These are phyloP conservation scores for Ferrisia virgata DNA, from an alignment of 2,888 invertebrate species.

Conservation along the genomic window DNA sequence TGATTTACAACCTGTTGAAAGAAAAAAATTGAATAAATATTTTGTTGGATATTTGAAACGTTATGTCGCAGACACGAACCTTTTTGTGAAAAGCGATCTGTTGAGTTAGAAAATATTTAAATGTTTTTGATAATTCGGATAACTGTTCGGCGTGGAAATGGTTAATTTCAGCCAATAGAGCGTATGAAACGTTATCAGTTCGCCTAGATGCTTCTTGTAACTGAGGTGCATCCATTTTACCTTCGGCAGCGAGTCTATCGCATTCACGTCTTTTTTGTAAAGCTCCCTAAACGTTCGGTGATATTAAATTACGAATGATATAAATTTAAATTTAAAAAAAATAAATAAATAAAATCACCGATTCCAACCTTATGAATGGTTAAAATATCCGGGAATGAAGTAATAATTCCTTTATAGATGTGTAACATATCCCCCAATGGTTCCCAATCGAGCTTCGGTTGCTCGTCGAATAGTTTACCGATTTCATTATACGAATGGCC, in stretches of 20 bases:
- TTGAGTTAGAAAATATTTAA: slow-evolving; percentile 80
- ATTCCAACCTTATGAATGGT: slow-evolving; percentile 74
- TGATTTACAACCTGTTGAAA: slow-evolving; percentile 21
- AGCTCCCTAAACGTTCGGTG: slow-evolving; percentile 59
- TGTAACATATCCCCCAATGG: slow-evolving; percentile 87
- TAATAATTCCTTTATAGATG: slow-evolving; percentile 89
- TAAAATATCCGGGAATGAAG: slow-evolving; percentile 85
- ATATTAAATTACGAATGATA: not conserved
- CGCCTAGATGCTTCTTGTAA: slow-evolving; percentile 76
- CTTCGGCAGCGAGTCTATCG: slow-evolving; percentile 72
- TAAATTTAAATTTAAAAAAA: not conserved
- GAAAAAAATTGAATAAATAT: not conserved
- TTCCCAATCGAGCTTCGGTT: slow-evolving; percentile 85
- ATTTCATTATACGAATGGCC: slow-evolving; percentile 87
- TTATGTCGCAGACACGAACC: slow-evolving; percentile 44
- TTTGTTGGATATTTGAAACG: no score
- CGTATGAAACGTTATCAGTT: slow-evolving; percentile 88
- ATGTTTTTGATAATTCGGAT: slow-evolving; percentile 77
- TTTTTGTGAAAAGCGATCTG: slow-evolving; percentile 91
- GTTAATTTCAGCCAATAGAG: slow-evolving; percentile 88
- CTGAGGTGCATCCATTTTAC: slow-evolving; percentile 78
- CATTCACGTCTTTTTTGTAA: slow-evolving; percentile 87
- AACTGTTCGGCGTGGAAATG: slow-evolving; percentile 88
- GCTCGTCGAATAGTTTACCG: slow-evolving; percentile 84
- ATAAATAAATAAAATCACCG: not conserved